Evolutionary conservation across 1,140 invertebrate species (phyloP).

Genomic region (Heliothis subflexa): DNA sequence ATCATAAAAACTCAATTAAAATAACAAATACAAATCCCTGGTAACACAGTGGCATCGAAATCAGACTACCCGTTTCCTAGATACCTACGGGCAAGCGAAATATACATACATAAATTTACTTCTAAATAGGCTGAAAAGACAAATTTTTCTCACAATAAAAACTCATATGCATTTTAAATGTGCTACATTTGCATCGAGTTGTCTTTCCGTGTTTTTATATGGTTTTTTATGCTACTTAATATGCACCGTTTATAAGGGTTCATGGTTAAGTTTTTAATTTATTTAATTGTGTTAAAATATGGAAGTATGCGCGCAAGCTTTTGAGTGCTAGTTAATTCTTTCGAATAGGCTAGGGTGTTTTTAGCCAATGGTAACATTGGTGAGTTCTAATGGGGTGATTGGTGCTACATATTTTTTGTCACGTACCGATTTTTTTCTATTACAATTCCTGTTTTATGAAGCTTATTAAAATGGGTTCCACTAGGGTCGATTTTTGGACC

Average conservation of each 20-base stretch:
- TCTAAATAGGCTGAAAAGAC: slow-evolving; percentile 39
- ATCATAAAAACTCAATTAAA: slow-evolving; percentile 16
- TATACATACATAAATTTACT: slow-evolving; percentile 30
- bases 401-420: slow-evolving; percentile 14
- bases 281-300: slow-evolving; percentile 45
- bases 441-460: neutral
- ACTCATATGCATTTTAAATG: slow-evolving; percentile 44
- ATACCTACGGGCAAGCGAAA: slow-evolving; percentile 14
- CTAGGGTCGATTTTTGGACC: neutral
- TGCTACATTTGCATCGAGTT: slow-evolving; percentile 36
- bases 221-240: slow-evolving; percentile 44
- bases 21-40: neutral
- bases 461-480: neutral
- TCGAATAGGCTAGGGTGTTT: slow-evolving; percentile 17
- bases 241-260: slow-evolving; percentile 40
- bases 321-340: slow-evolving; percentile 31
- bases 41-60: neutral
- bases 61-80: slow-evolving; percentile 25
- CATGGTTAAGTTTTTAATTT: slow-evolving; percentile 44
- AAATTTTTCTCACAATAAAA: slow-evolving; percentile 46
- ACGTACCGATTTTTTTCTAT: slow-evolving; percentile 19
- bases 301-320: slow-evolving; percentile 27
- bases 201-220: slow-evolving; percentile 40
- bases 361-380: slow-evolving; percentile 30
- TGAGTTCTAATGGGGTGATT: neutral